These are phyloP conservation scores for Lateolabrax maculatus DNA, from an alignment of 2,797 vertebrate genomes.

Conservation along the genomic window DNA sequence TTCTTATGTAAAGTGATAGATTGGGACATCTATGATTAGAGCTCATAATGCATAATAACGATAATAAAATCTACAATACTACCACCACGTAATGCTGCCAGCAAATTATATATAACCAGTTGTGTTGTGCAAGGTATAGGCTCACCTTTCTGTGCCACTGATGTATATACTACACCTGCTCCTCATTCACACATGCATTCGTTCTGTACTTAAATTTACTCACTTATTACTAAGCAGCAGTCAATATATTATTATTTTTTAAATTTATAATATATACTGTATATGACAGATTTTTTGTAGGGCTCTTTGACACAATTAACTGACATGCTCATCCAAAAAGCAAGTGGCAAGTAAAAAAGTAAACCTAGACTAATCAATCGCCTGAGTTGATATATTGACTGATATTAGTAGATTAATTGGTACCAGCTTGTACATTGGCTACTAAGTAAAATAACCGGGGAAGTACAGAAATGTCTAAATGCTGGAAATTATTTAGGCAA, in stretches of 20 bases:
- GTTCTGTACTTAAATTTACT: too few relatives aligned
- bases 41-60: neutral
- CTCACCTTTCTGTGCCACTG: neutral
- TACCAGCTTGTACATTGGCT: neutral
- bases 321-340: neutral
- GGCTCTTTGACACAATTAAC: neutral
- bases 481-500: neutral
- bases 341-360: neutral
- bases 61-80: neutral
- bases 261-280: neutral
- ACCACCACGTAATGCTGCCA: neutral
- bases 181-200: neutral
- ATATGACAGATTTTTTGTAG: neutral
- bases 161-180: neutral
- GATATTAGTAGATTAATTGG: neutral
- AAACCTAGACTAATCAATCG: neutral
- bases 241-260: neutral
- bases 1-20: neutral
- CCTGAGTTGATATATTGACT: neutral
- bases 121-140: neutral
- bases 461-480: neutral
- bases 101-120: neutral
- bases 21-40: neutral
- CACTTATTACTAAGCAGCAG: too few relatives aligned
- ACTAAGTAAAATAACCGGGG: neutral